Percentiles rank a stretch among this genome's conserved stretches.
Evolutionary conservation across 2,888 invertebrate species (phyloP).

Genomic region (Aporophyla lueneburgensis): DNA sequence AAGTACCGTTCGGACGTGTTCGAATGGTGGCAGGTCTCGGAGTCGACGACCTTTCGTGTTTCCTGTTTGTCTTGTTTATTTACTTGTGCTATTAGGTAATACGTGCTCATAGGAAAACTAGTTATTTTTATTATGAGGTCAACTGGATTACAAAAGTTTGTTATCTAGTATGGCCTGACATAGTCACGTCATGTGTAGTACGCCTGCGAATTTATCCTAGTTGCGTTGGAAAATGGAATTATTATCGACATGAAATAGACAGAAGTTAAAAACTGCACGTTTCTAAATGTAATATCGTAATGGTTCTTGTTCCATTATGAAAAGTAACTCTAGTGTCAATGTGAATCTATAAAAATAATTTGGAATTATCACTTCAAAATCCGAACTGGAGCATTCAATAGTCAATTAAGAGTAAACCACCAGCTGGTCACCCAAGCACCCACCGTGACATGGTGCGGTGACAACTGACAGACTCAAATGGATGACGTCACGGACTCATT

Average conservation of each 20-base stretch:
- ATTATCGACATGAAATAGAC: constrained; percentile 1
- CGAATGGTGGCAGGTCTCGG: constrained; percentile 56
- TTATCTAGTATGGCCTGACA: neutral
- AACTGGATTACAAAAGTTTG: constrained; percentile 4
- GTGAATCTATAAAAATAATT: neutral
- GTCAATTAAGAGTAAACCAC: constrained; percentile 7
- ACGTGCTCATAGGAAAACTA: constrained; percentile 42
- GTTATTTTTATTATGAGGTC: constrained; percentile 35
- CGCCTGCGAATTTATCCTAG: constrained; percentile 16
- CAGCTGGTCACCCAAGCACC: neutral
- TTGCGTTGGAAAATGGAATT: constrained; percentile 7
- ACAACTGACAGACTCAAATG: constrained; percentile 10
- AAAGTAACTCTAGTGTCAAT: neutral
- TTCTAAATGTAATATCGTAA: neutral
- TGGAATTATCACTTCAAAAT: constrained; percentile 4
- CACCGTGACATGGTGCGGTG: neutral
- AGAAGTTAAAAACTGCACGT: too few relatives aligned
- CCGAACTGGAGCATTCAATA: constrained; percentile 1
- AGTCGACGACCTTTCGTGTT: constrained; percentile 64
- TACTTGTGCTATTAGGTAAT: constrained; percentile 56
- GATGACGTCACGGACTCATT: constrained; percentile 45
- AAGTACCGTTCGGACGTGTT: constrained; percentile 54
- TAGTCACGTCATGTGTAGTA: neutral
- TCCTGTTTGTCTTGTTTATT: constrained; percentile 63
- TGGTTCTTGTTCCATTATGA: neutral